Evolutionary conservation across 2,113 vertebrate species (phyloP).

Genomic region (Pachyramphus minor): DNA sequence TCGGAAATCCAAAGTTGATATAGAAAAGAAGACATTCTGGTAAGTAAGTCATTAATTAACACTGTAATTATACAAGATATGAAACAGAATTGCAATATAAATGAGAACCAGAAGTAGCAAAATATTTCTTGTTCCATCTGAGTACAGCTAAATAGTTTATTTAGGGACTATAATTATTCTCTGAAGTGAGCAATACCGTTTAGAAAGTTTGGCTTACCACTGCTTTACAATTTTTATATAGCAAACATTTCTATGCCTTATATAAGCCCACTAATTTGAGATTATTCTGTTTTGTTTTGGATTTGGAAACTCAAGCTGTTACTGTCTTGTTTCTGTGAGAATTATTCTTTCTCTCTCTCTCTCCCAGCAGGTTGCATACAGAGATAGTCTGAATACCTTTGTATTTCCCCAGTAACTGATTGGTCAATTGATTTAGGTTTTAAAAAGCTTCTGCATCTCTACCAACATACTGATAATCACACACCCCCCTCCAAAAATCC

Average conservation of each 20-base stretch:
- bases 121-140: background rate
- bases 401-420: background rate
- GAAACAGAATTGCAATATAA: background rate
- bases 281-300: background rate
- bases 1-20: background rate
- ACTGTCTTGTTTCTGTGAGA: background rate
- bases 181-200: background rate
- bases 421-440: background rate
- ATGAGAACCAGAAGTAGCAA: background rate
- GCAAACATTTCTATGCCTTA: background rate
- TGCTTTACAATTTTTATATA: background rate
- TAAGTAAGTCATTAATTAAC: background rate
- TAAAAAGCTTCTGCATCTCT: background rate
- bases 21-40: background rate
- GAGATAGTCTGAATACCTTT: background rate
- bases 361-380: rapidly evolving
- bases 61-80: background rate
- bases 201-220: background rate
- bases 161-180: background rate
- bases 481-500: background rate
- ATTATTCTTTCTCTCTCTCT: background rate
- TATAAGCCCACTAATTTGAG: background rate
- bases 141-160: background rate
- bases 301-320: background rate
- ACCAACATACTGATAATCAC: background rate